Conservation (phyloP, 2,113 vertebrate species). For the Irena cyanogastra region DNA sequence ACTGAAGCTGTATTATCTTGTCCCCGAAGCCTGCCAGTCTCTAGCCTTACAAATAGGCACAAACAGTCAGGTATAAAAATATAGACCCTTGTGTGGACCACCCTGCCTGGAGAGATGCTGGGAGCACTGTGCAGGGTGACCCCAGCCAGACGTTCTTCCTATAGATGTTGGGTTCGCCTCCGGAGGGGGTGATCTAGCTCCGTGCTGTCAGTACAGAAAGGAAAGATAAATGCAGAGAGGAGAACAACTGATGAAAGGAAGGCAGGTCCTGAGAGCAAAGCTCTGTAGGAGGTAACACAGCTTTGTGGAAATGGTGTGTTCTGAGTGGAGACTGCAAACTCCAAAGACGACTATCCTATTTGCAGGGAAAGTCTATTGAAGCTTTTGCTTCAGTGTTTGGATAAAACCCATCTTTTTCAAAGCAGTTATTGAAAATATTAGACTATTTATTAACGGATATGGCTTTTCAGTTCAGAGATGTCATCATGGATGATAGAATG, state of each 20-base stretch:
- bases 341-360: neutral
- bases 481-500: conserved; percentile 34
- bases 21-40: neutral
- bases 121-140: neutral
- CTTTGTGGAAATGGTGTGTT: neutral
- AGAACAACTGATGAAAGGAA: neutral
- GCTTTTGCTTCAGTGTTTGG: neutral
- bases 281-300: conserved; percentile 21
- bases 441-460: conserved; percentile 51
- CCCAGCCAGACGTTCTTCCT: neutral
- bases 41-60: neutral
- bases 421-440: conserved; percentile 25
- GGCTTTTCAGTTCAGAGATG: conserved; percentile 10
- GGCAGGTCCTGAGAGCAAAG: neutral
- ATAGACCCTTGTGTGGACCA: accelerated
- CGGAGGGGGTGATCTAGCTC: neutral
- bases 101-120: neutral
- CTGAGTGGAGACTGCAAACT: conserved; percentile 21
- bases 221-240: neutral
- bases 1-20: neutral
- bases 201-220: neutral
- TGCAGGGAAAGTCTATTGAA: neutral
- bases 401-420: conserved; percentile 19
- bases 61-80: neutral
- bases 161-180: neutral